Evolutionary conservation across 2,888 invertebrate genomes (phyloP), one percentile per base, ranked within the genome.

Genomic region (Neoaliturus tenellus): DNA sequence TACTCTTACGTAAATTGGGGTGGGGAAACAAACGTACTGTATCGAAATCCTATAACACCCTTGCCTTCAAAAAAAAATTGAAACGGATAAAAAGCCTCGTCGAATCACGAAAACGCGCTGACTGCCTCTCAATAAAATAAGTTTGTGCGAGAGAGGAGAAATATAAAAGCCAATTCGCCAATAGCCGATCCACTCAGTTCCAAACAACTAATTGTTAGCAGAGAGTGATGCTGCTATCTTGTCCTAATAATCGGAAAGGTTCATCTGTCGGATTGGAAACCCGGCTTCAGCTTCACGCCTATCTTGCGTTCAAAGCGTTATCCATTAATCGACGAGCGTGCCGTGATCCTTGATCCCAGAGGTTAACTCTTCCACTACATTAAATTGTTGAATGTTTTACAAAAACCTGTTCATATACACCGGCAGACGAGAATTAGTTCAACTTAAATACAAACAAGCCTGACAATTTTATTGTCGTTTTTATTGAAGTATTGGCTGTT

Each of bases 191-290:
- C 62, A 25, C 62, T 62, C 62, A 31, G 8, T 62, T n/a, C n/a
- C n/a, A n/a, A n/a, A n/a, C n/a, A 62, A 5, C 62, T 28, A 17
- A 28, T 62, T 62, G 62, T 62, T 62, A 28, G 51, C 51, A 20
- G 51, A 51, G 51, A 51, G 51, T 31, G 62, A 62, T 62, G 31
- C 62, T 62, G 62, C 62, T 62, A 62, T 62, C 62, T 28, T 62
- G 28, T 62, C 62, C 62, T 62, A 62, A n/a, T n/a, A n/a, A 62
- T 62, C 62, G 62, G 62, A 62, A 62, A 62, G 55, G 62, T 62
- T 62, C 62, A 62, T 62, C 31, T 62, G 62, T 62, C 31, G 28
- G 35, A 69, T 69, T 39, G 69, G 69, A 69, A 35, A 69, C n/a
- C 69, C 69, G n/a, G n/a, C n/a, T n/a, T n/a, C 35, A 20, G 69